A percentile compares a stretch with the other conserved stretches of the same genome.
Evolutionary conservation across 2,797 vertebrate genomes (phyloP).

Genomic region (Liasis olivaceus): DNA sequence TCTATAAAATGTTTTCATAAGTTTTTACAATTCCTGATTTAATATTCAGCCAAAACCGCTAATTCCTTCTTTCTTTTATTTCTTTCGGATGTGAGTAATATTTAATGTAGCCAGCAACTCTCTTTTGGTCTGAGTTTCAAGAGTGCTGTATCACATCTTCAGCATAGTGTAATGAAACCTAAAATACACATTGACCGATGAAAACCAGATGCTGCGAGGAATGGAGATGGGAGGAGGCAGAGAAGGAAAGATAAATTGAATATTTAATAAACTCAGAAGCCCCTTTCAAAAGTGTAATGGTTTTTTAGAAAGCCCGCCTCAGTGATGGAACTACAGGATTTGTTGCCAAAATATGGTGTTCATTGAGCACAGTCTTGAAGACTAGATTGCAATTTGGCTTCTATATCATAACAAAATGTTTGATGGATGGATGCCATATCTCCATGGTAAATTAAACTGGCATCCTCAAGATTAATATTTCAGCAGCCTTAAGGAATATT

Average conservation of each 20-base stretch:
- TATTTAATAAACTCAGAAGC: conserved; percentile 61
- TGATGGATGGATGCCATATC: conserved; percentile 60
- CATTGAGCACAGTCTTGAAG: conserved; percentile 59
- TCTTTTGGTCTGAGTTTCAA: conserved; percentile 60
- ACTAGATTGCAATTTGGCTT: conserved; percentile 61
- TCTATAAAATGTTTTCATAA: conserved; percentile 42
- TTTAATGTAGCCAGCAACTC: conserved; percentile 48
- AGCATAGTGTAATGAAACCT: conserved; percentile 57
- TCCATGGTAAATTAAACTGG: conserved; percentile 53
- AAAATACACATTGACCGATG: conserved; percentile 57
- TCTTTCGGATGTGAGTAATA: conserved; percentile 52
- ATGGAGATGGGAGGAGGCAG: conserved; percentile 33
- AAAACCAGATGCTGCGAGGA: conserved; percentile 58
- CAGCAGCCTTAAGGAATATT: conserved; percentile 51
- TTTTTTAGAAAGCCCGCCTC: conserved; percentile 56
- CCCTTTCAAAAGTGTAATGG: conserved; percentile 51
- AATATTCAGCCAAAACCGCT: conserved; percentile 44
- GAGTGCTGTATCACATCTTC: conserved; percentile 56
- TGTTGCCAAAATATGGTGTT: conserved; percentile 66
- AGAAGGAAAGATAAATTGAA: conserved; percentile 57
- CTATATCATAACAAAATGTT: conserved; percentile 39
- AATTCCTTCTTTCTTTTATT: conserved; percentile 52
- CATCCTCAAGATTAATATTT: conserved; percentile 56
- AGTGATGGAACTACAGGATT: conserved; percentile 49
- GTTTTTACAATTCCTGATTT: conserved; percentile 41